These are phyloP conservation scores for Phoebastria nigripes DNA, from an alignment of 2,797 vertebrate species.

Conservation along the genomic window DNA sequence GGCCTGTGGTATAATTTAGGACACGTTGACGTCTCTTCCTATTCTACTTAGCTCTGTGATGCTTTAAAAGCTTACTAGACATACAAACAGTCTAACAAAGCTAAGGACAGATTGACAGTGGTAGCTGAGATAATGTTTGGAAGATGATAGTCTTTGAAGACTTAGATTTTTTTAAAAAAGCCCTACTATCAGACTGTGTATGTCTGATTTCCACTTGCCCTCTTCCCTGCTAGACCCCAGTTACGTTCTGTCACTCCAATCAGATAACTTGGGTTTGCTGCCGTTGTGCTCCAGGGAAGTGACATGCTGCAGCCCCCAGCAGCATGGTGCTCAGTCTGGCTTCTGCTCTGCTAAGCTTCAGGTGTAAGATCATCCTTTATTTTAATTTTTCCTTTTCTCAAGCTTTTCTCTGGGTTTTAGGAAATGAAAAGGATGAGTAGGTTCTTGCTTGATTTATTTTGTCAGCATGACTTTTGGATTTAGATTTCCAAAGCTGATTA, in stretches of 20 bases:
- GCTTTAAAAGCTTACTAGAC: neutral
- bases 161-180: neutral
- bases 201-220: neutral
- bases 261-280: neutral
- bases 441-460: slow-evolving; percentile 25
- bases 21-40: neutral
- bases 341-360: neutral
- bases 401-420: neutral
- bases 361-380: neutral
- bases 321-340: neutral
- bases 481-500: slow-evolving; percentile 30
- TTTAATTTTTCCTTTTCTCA: neutral
- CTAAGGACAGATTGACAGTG: neutral
- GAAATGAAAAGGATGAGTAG: neutral
- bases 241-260: neutral
- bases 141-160: neutral
- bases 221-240: rapidly evolving
- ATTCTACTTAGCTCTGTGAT: neutral
- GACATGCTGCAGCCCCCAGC: rapidly evolving
- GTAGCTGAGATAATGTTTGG: neutral
- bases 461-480: neutral
- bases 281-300: neutral
- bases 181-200: neutral
- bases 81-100: neutral
- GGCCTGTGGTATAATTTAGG: neutral